Evolutionary conservation across 2,797 vertebrate species (phyloP).

Genomic region (Neosilurus hyrtlii): DNA sequence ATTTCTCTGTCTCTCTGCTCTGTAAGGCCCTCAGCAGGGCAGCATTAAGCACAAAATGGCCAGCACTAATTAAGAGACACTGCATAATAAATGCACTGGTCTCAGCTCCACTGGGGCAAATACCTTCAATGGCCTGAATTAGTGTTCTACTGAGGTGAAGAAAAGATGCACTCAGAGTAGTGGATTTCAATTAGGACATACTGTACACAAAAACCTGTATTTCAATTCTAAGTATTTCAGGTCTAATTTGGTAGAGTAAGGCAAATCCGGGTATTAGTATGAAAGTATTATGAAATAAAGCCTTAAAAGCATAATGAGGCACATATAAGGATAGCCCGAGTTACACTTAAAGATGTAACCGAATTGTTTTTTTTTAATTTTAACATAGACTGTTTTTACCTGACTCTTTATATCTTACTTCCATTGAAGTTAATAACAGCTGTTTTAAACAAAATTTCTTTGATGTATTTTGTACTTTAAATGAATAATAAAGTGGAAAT

Average conservation of each 20-base stretch:
- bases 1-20: conserved; percentile 47
- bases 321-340: not conserved
- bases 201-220: conserved; percentile 10
- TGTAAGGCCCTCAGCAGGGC: conserved; percentile 52
- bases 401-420: no score
- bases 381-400: no score
- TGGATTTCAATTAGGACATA: conserved; percentile 27
- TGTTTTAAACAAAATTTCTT: not conserved
- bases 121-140: conserved; percentile 25
- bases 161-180: conserved; percentile 21
- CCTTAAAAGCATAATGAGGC: not conserved
- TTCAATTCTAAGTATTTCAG: not conserved
- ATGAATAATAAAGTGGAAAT: not conserved
- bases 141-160: conserved; percentile 17
- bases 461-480: not conserved
- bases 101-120: conserved; percentile 36
- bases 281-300: not conserved
- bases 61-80: conserved; percentile 47
- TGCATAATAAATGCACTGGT: conserved; percentile 47
- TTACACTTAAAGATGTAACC: not conserved
- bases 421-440: not conserved
- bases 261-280: not conserved
- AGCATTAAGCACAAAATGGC: conserved; percentile 38
- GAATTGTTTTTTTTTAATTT: not conserved
- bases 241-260: not conserved